Conservation (phyloP, 2,888 invertebrate species). For the Labia minor region DNA sequence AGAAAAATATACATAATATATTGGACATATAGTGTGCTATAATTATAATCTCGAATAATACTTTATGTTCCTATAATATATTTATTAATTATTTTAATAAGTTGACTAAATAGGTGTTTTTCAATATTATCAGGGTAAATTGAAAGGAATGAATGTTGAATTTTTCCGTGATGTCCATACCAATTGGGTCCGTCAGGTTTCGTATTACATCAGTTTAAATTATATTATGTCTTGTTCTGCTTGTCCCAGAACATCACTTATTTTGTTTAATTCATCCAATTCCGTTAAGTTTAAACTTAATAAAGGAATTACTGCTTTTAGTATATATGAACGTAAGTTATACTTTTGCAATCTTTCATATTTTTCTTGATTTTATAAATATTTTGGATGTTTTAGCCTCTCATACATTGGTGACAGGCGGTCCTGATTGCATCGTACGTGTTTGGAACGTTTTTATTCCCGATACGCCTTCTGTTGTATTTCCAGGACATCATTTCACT, state of each 20-base stretch:
- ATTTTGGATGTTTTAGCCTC: too few species aligned
- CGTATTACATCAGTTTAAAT: constrained; percentile 53
- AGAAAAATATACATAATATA: too few species aligned
- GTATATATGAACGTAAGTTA: constrained; percentile 30
- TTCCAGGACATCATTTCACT: constrained; percentile 60
- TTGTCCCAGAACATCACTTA: constrained; percentile 44
- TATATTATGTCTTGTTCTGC: constrained; percentile 59
- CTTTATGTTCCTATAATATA: too few species aligned
- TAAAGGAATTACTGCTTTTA: constrained; percentile 37
- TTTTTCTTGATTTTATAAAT: not conserved
- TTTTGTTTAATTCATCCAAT: constrained; percentile 49
- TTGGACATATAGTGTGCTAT: too few species aligned
- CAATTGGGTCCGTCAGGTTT: constrained; percentile 60
- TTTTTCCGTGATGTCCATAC: constrained; percentile 49
- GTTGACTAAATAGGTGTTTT: too few species aligned
- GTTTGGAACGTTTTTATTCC: constrained; percentile 76
- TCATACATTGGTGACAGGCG: constrained; percentile 48
- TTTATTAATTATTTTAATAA: too few species aligned
- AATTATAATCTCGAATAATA: too few species aligned
- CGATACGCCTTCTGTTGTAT: constrained; percentile 47
- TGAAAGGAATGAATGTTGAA: constrained; percentile 41
- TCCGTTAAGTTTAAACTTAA: constrained; percentile 40
- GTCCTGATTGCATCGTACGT: constrained; percentile 61
- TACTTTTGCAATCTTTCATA: not conserved
- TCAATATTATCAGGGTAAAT: constrained; percentile 36